Base-by-base conservation (phyloP, 1,140 invertebrate genomes). In the Saxidomus purpurata region DNA sequence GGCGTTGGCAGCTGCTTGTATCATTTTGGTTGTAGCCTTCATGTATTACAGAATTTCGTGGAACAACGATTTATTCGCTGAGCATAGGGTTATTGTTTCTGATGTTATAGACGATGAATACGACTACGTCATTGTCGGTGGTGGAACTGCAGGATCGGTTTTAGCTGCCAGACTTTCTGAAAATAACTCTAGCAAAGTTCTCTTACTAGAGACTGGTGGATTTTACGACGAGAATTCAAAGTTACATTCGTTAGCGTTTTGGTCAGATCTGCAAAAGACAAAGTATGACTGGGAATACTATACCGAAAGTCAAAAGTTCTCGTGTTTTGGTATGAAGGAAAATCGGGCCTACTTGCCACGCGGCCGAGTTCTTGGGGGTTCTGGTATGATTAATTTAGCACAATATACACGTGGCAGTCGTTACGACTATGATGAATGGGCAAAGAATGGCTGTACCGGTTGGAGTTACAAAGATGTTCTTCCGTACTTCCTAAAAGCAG, bases 81-180 rank as follows among this genome's bases (percentile, higher is more conserved):
- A 63, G n/a, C 59, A 63, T 28, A 63, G 59, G n/a, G 25, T 4
- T 3, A 1, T 74, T 8, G 6, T 63, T 11, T 63, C 49, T 36
- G 80, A 83, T 13, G 25, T n/a, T 38, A 67, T 74, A 11, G 36
- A 25, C 15, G 49, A 86, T 17, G 69, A 55, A 86, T 86, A 76
- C 34, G 83, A 86, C 49, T 86, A 76, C n/a, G 38, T 86, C 49
- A 25, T 85, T 34, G 69, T 86, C 1, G 99, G 99, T 0, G 98
- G 97, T 0, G 99, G 99, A 17, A 99, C 98, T 0, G 98, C 98
- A 93, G 99, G 98, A 0, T 98, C 98, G 3, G 98, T 99, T 25
- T 96, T 99, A 15, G 98, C 99, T 0, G 99, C 98, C 95, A 97
- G 99, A 17, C 95, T 99, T 31, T 98, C 98, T 0, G 99, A 99